Conservation (phyloP, 2,888 invertebrate genomes). For the Nomada lathburiana region DNA sequence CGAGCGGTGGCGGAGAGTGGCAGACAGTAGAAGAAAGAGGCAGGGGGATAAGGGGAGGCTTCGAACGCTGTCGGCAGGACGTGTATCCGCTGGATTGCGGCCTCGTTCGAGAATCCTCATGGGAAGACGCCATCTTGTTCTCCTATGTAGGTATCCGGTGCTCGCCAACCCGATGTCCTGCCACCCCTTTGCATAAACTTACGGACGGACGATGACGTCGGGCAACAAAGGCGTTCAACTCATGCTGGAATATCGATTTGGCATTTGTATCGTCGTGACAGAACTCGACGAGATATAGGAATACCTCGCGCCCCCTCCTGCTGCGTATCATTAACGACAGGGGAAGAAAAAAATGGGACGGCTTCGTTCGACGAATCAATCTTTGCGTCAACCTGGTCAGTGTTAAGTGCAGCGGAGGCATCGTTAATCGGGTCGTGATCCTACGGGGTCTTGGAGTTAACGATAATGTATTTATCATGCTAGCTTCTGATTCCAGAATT, state of each 20-base stretch:
- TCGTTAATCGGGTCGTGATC: too few species aligned
- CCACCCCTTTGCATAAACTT: constrained; percentile 80
- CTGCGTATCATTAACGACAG: neutral
- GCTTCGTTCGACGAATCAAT: neutral
- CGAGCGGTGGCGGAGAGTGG: constrained; percentile 14
- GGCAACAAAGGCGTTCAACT: constrained; percentile 67
- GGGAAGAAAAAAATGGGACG: neutral
- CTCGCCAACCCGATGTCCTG: constrained; percentile 73
- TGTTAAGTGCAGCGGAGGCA: too few species aligned
- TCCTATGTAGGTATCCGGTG: constrained; percentile 71
- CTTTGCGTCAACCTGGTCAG: neutral
- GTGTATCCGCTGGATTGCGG: constrained; percentile 82
- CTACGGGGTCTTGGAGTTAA: too few species aligned
- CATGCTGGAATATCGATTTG: constrained; percentile 68
- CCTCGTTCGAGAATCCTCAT: constrained; percentile 80
- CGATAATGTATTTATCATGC: too few species aligned
- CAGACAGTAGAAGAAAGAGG: constrained; percentile 36
- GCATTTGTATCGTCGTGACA: constrained; percentile 45
- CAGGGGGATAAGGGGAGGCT: constrained; percentile 64
- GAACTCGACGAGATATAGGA: constrained; percentile 36
- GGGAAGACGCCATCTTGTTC: constrained; percentile 82
- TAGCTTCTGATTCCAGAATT: too few species aligned
- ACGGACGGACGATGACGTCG: constrained; percentile 76
- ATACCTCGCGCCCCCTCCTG: neutral
- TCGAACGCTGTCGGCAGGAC: constrained; percentile 79